phyloP scores from a whole-genome alignment of 1,140 invertebrate species.

The Trichonephila clavipes region DNA sequence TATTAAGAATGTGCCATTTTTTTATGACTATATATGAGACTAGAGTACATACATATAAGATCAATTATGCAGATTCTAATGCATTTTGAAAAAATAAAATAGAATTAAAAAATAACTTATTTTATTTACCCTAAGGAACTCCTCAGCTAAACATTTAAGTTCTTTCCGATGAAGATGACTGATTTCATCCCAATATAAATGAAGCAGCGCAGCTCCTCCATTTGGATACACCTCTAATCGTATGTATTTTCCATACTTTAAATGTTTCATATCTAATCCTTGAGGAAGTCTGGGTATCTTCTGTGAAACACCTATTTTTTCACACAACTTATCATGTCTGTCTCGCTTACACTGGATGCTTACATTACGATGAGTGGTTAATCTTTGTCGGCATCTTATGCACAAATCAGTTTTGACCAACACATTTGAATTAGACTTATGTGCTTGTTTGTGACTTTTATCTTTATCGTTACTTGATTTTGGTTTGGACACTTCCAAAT shows the following conservation, averaged over 20 bases:
- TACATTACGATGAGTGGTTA: conserved; percentile 77
- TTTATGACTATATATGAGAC: no score
- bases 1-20: no score
- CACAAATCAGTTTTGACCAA: conserved; percentile 60
- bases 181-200: conserved; percentile 96
- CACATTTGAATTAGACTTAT: neutral
- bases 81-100: no score
- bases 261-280: conserved; percentile 79
- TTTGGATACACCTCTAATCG: conserved; percentile 96
- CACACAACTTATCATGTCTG: conserved; percentile 66
- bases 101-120: neutral
- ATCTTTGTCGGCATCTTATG: conserved; percentile 56
- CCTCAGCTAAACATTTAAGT: conserved; percentile 90
- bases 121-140: conserved; percentile 89
- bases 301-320: conserved; percentile 77
- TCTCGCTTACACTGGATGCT: conserved; percentile 79
- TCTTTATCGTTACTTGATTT: neutral
- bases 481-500: neutral
- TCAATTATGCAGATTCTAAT: no score
- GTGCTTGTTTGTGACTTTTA: neutral
- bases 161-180: conserved; percentile 88
- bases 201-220: conserved; percentile 95
- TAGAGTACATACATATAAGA: no score
- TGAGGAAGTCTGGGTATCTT: conserved; percentile 77
- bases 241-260: conserved; percentile 89